These are phyloP conservation scores for Syngnathoides biaculeatus DNA, from an alignment of 2,113 vertebrate species.

Conservation along the genomic window DNA sequence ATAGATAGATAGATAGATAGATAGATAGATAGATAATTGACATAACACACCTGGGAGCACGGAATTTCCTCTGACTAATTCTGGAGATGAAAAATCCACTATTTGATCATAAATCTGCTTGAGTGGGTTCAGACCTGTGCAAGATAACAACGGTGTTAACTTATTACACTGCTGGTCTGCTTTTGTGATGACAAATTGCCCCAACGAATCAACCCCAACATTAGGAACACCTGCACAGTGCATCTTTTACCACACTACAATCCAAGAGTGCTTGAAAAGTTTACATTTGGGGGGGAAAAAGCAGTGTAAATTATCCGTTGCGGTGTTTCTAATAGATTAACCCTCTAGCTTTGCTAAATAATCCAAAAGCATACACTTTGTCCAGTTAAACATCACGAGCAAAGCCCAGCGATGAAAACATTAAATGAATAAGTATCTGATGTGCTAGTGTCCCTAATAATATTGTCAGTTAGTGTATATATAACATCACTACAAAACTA, in stretches of 20 bases:
- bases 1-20: neutral
- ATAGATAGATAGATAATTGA: neutral
- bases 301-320: too few relatives aligned
- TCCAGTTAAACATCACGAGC: neutral
- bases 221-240: neutral
- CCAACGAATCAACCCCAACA: neutral
- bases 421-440: too few relatives aligned
- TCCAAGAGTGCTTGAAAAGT: neutral
- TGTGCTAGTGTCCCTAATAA: too few relatives aligned
- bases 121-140: slow-evolving; percentile 50
- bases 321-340: neutral
- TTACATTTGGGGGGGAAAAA: too few relatives aligned
- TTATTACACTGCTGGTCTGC: neutral
- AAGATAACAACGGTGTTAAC: neutral
- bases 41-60: slow-evolving; percentile 52
- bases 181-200: neutral
- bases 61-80: slow-evolving; percentile 22
- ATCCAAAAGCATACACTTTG: neutral
- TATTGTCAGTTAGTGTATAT: too few relatives aligned
- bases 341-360: neutral
- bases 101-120: slow-evolving; percentile 45
- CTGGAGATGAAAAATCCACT: slow-evolving; percentile 30
- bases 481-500: too few relatives aligned
- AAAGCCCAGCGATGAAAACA: neutral
- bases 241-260: neutral